These are phyloP conservation scores for Oreochromis mossambicus DNA, from an alignment of 2,797 vertebrate species.

Conservation along the genomic window DNA sequence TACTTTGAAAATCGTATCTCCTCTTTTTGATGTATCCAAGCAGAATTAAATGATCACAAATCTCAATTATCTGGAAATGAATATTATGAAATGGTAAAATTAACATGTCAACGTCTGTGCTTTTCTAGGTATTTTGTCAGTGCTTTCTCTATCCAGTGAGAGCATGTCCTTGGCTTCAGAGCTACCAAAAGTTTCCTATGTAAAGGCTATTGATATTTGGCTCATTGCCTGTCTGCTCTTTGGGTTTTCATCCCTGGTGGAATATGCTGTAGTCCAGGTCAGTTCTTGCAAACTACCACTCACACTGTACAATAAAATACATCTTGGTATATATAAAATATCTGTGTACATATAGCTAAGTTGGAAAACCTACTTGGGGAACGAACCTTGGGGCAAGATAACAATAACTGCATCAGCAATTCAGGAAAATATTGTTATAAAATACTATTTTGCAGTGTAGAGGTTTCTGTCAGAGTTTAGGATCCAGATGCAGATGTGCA, in stretches of 20 bases:
- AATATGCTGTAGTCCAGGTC: constrained; percentile 93
- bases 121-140: constrained; percentile 90
- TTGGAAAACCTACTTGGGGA: not conserved
- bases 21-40: not conserved
- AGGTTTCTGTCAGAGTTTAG: not conserved
- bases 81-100: not conserved
- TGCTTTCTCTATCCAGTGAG: constrained; percentile 94
- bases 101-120: not conserved
- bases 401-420: not conserved
- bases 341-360: not conserved
- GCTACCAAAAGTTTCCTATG: constrained; percentile 95
- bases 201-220: constrained; percentile 97
- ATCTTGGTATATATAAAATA: not conserved
- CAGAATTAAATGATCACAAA: not conserved
- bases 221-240: constrained; percentile 94
- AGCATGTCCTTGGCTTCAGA: constrained; percentile 91
- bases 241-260: constrained; percentile 92
- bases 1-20: not conserved
- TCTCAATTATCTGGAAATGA: not conserved
- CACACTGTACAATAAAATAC: not conserved
- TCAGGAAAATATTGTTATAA: not conserved
- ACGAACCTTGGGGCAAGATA: not conserved
- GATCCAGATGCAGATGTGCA: not conserved
- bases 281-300: not conserved
- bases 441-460: not conserved